A percentile compares a stretch with the other conserved stretches of the same genome.
Conservation (phyloP, 2,797 vertebrate species). For the Chaetodon trifasciatus region DNA sequence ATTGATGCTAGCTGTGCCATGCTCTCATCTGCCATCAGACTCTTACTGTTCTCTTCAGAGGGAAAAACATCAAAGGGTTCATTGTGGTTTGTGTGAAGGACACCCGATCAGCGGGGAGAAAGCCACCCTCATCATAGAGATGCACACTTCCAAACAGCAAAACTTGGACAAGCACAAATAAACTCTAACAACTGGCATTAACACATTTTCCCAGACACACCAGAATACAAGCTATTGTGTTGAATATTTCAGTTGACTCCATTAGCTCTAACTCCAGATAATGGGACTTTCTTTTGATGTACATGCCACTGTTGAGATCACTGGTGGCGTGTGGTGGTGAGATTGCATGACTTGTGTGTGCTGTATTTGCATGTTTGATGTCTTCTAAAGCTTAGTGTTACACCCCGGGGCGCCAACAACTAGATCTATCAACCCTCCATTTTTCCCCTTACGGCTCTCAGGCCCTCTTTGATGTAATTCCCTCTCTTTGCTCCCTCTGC, state of each 20-base stretch:
- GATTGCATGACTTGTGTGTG: constrained; percentile 19
- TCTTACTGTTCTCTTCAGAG: constrained; percentile 30
- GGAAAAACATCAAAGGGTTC: constrained; percentile 57
- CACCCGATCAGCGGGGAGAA: constrained; percentile 32
- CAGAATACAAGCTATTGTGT: constrained; percentile 22
- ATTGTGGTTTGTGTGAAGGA: constrained; percentile 52
- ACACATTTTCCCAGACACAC: constrained; percentile 9
- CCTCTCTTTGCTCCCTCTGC: constrained; percentile 21
- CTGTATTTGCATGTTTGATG: constrained; percentile 52
- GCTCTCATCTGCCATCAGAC: constrained; percentile 45
- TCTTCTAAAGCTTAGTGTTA: constrained; percentile 43
- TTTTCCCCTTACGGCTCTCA: constrained; percentile 27
- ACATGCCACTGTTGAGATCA: constrained; percentile 14
- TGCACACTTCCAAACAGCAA: constrained; percentile 12
- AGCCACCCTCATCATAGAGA: constrained; percentile 36
- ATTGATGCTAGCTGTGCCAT: constrained; percentile 7
- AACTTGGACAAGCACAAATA: constrained; percentile 25
- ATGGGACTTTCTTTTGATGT: constrained; percentile 35
- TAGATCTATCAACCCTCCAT: constrained; percentile 21
- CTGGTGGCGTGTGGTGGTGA: background rate
- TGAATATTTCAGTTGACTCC: constrained; percentile 38
- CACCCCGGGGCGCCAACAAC: background rate
- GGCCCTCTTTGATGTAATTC: constrained; percentile 51
- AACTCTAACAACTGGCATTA: constrained; percentile 5
- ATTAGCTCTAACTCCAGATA: constrained; percentile 11